Conservation (phyloP, 2,888 invertebrate species). For the Embidobia sp. region DNA sequence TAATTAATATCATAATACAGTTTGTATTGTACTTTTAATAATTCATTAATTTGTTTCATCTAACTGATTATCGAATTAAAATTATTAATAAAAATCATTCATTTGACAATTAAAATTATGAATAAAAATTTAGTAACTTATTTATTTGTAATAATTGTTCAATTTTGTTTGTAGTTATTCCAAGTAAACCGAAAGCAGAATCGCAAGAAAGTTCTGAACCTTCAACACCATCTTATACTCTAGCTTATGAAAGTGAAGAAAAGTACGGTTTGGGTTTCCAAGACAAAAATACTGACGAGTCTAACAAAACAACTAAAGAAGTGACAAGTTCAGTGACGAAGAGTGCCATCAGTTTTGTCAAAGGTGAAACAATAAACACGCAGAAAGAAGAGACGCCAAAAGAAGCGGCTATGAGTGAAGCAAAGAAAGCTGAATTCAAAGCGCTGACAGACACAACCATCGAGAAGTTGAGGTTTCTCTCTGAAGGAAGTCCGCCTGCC, state of each 20-base stretch:
- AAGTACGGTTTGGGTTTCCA: constrained; percentile 79
- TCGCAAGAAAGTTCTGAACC: constrained; percentile 65
- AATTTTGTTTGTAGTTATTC: constrained; percentile 67
- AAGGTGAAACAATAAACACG: constrained; percentile 75
- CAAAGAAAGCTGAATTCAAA: constrained; percentile 75
- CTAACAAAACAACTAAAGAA: constrained; percentile 57
- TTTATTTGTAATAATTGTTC: neutral
- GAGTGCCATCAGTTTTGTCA: constrained; percentile 67
- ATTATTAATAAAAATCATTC: too few species aligned
- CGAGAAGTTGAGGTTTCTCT: constrained; percentile 84
- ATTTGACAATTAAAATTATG: too few species aligned
- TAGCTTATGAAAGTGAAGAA: constrained; percentile 69
- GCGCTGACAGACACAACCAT: constrained; percentile 81
- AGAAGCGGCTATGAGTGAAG: constrained; percentile 35
- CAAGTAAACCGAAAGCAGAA: constrained; percentile 69
- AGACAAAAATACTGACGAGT: constrained; percentile 51
- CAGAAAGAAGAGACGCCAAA: constrained; percentile 57
- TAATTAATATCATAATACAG: too few species aligned
- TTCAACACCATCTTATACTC: constrained; percentile 3
- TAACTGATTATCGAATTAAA: too few species aligned
- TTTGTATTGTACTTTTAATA: too few species aligned
- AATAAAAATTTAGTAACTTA: neutral
- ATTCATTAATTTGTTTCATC: too few species aligned
- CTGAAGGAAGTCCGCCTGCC: constrained; percentile 83
- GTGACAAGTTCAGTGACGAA: constrained; percentile 44